Conservation (phyloP, 2,888 invertebrate genomes). For the Meloe dianella region DNA sequence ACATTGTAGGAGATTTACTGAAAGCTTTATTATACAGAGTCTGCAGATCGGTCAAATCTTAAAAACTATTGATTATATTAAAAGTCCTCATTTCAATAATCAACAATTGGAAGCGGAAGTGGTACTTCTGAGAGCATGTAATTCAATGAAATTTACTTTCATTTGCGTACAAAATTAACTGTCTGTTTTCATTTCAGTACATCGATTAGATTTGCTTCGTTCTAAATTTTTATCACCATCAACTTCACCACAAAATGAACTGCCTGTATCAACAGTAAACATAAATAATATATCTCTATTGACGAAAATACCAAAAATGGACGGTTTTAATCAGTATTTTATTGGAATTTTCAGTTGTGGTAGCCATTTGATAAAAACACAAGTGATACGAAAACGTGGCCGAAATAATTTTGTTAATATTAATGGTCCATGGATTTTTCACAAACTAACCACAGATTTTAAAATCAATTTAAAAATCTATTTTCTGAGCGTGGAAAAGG, state of each 20-base stretch:
- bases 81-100: neutral
- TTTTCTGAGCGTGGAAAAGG: neutral
- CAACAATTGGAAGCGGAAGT: neutral
- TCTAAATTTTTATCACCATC: neutral
- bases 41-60: neutral
- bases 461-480: constrained; percentile 3
- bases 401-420: neutral
- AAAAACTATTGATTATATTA: neutral
- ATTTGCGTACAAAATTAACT: neutral
- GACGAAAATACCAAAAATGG: neutral
- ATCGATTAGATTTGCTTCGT: neutral
- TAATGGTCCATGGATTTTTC: neutral
- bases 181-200: neutral
- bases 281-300: constrained; percentile 4
- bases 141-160: neutral
- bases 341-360: constrained; percentile 2
- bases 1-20: neutral
- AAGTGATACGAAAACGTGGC: neutral
- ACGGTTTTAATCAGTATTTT: neutral
- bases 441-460: neutral
- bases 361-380: neutral
- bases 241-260: neutral
- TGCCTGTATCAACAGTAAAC: neutral
- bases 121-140: neutral
- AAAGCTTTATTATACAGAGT: neutral